Base-by-base conservation (phyloP, 2,888 invertebrate genomes). In the Copidosoma aretas region DNA sequence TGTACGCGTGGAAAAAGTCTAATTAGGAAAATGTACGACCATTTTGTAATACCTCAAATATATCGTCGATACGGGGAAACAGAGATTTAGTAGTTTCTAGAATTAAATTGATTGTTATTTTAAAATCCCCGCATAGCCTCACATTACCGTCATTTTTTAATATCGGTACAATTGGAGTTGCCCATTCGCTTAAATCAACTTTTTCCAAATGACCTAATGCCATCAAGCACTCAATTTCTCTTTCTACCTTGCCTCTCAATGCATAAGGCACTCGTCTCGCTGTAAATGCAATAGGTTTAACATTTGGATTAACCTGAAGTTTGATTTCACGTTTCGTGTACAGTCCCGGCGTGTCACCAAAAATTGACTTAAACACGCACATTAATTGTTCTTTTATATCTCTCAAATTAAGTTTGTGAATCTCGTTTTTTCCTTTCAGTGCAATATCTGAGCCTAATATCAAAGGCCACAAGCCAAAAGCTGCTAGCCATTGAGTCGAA, bases 381-480 rank as follows among this genome's bases (percentile, higher is more conserved):
- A 32, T 32, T 32, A 32, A 32, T 32, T 32, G n/a, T 32, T 32
- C 8, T 32, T 32, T 32, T 5, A 32, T 8, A 32, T 32, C 32
- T 32, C 8, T 32, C 8, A 8, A 3, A 32, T 32, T 32, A 8
- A 32, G 32, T 32, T 32, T 32, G 32, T 32, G 8, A 32, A 32
- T 5, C 8, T 32, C 8, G 8, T 5, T 32, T 32, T 32, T 3
- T 32, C 8, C 4, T 8, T 32, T 32, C 32, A 32, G 32, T 32
- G 32, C 32, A 8, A 32, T 32, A 8, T 32, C 32, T 32, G 32
- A n/a, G 32, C 8, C 8, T 67, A 67, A 39, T 24, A 17, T 68
- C 56, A 63, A 54, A 60, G 71, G 71, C 73, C 73, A 72, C 4
- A 51, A 25, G 10, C 68, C 73, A 19, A 68, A 62, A 14, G 56